Evolutionary conservation across 2,888 invertebrate species (phyloP), one percentile per base, ranked within the genome.

Genomic region (Cerastis leucographa): DNA sequence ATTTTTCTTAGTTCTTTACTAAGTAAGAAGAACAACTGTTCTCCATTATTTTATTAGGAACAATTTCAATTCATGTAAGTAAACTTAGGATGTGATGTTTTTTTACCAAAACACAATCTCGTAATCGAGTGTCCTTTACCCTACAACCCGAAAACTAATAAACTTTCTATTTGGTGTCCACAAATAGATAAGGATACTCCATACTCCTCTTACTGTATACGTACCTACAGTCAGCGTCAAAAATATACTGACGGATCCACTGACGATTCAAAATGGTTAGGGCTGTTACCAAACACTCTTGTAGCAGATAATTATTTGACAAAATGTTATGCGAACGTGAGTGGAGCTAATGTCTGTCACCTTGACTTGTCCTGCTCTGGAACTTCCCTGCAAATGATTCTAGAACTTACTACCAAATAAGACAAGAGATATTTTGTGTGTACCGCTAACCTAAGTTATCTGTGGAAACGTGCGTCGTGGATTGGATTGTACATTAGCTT

Each of bases 121-220:
- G 59, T 81, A 76, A 81, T 67, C 54, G 66, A 61, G 46, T 66
- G 29, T 2, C 59, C 44, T 56, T 14, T 22, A 59, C 42, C n/a
- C 0, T 14, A 64, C 40, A 64, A 25, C 17, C 17, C 25, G 19
- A 75, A 80, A 70, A 62, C 64, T 25, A 70, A 83, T 83, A 82
- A 72, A 83, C 68, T 64, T 80, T 83, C n/a, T 69, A 74, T 71
- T 79, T 79, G 64, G 74, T 65, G 42, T 61, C 67, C 51, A n/a
- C 51, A 56, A 71, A 78, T 73, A 73, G 70, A 83, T 66, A 69
- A 78, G 64, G 54, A 67, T 49, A 51, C 61, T 40, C 7, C 14
- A 67, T 49, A 59, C 61, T 40, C 7, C 14, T 56, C 64, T 46
- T 69, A 61, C 66, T n/a, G 22, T 65, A 65, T 35, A n/a, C 35